Percentiles rank a stretch among this genome's conserved stretches.
Conservation (phyloP, 2,797 vertebrate species). For the Alectoris magna region DNA sequence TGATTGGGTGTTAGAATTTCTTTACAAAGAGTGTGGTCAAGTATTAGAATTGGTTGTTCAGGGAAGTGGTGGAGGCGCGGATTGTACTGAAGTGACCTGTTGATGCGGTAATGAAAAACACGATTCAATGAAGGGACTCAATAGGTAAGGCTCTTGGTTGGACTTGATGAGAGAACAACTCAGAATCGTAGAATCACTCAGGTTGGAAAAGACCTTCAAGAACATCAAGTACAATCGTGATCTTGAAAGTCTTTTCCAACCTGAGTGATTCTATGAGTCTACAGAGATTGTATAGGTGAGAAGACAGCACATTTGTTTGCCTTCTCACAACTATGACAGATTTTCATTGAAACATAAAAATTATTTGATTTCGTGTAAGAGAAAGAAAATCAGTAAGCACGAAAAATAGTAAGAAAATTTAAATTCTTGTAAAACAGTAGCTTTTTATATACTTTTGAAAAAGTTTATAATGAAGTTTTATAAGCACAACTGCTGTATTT, state of each 20-base stretch:
- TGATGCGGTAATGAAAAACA: neutral
- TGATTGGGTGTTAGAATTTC: neutral
- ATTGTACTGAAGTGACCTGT: neutral
- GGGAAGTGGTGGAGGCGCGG: neutral
- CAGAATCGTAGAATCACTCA: too few species aligned
- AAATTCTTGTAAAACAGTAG: neutral
- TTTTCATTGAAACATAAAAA: neutral
- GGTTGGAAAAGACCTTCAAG: too few species aligned
- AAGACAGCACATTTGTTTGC: neutral
- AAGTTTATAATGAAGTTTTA: neutral
- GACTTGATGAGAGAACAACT: neutral
- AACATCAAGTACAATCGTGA: too few species aligned
- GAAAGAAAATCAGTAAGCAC: neutral
- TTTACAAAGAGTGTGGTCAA: neutral
- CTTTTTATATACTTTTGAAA: neutral
- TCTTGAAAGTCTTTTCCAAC: neutral
- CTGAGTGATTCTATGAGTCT: neutral
- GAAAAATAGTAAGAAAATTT: neutral
- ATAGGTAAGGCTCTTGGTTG: neutral
- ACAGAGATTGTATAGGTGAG: neutral
- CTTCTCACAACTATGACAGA: neutral
- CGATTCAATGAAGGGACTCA: neutral
- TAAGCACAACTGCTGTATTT: neutral
- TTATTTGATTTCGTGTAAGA: too few species aligned
- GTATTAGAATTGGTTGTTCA: neutral